Percentiles rank a stretch among this genome's conserved stretches.
Evolutionary conservation across 2,888 invertebrate genomes (phyloP).

Genomic region (Coelinius sp.): DNA sequence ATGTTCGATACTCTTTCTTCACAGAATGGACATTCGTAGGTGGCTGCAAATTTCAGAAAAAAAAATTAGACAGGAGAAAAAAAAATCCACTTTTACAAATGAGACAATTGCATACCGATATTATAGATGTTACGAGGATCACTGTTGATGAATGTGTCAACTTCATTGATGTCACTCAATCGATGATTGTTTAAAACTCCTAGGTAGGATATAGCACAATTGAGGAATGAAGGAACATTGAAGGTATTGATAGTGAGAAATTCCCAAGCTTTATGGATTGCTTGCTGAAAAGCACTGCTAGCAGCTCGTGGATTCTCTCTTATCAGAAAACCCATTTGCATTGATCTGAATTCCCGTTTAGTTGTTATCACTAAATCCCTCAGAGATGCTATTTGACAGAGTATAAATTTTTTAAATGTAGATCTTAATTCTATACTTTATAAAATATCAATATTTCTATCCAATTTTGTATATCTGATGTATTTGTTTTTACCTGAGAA

Average conservation of each 20-base stretch:
- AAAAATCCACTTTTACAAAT: neutral
- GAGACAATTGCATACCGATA: neutral
- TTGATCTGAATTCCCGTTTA: neutral
- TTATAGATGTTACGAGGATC: neutral
- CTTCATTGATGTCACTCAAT: neutral
- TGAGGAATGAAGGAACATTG: neutral
- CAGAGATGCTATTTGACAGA: too few species aligned
- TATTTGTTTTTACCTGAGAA: slow-evolving; percentile 32
- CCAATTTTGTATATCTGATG: too few species aligned
- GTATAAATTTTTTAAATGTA: too few species aligned
- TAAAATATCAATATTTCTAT: too few species aligned
- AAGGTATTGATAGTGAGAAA: neutral
- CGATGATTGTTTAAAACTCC: neutral
- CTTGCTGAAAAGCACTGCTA: neutral
- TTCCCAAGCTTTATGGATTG: neutral
- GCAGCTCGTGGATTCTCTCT: neutral
- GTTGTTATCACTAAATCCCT: neutral
- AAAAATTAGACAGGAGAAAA: neutral
- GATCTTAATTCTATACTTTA: too few species aligned
- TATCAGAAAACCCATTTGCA: neutral
- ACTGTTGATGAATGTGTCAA: neutral
- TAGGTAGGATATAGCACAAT: neutral
- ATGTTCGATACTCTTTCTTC: neutral
- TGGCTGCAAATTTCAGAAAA: neutral
- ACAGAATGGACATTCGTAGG: neutral